Percentiles rank a stretch among this genome's conserved stretches.
Evolutionary conservation across 2,797 vertebrate genomes (phyloP).

Genomic region (Cyprinella venusta): DNA sequence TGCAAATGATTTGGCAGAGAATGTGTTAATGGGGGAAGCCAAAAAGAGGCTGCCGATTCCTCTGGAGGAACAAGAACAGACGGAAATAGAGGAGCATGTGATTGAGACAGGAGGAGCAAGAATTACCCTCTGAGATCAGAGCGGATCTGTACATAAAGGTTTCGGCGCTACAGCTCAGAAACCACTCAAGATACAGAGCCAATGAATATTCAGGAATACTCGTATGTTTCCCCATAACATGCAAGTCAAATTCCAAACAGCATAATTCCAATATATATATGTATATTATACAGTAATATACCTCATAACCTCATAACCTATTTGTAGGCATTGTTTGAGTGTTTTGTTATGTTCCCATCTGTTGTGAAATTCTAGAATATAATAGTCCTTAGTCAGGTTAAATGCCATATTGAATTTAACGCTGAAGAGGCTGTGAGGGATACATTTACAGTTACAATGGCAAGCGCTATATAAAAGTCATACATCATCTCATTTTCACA

Average conservation of each 20-base stretch:
- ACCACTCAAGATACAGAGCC: neutral
- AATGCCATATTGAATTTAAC: neutral
- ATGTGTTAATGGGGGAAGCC: slow-evolving; percentile 37
- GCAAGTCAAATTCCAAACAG: neutral
- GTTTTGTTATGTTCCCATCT: neutral
- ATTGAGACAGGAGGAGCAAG: slow-evolving; percentile 18
- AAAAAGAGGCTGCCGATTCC: slow-evolving; percentile 30
- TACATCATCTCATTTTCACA: neutral
- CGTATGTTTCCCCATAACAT: neutral
- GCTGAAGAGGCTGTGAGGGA: neutral
- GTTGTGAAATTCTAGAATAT: neutral
- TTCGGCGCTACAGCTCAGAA: neutral
- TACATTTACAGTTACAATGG: neutral
- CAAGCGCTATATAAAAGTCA: neutral
- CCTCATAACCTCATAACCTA: neutral
- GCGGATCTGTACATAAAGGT: slow-evolving; percentile 15
- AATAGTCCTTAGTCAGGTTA: neutral
- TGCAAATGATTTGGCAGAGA: slow-evolving; percentile 32
- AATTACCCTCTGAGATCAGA: slow-evolving; percentile 13
- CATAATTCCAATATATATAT: neutral
- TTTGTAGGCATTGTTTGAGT: neutral
- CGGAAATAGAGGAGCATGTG: slow-evolving; percentile 33
- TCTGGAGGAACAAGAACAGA: slow-evolving; percentile 4
- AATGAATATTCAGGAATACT: neutral
- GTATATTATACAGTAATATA: neutral